Conservation (phyloP, 2,888 invertebrate species). For the Euphydryas editha region DNA sequence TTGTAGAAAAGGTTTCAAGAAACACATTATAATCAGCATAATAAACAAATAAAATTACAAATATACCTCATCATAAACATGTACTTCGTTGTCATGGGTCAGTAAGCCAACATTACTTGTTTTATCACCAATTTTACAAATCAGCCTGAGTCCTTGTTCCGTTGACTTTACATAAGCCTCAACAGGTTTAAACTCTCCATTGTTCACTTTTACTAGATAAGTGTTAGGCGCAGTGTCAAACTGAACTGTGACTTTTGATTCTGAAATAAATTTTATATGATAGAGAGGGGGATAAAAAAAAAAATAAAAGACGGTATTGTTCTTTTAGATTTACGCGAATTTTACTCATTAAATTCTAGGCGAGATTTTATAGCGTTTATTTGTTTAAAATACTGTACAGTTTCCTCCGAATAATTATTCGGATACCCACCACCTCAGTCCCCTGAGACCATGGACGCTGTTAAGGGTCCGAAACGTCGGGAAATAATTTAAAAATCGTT, state of each 20-base stretch:
- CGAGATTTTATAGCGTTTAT: no score
- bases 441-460: no score
- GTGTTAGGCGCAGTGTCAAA: slow-evolving; percentile 68
- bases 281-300: not conserved
- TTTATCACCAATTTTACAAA: slow-evolving; percentile 60
- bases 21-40: not conserved
- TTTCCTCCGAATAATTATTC: no score
- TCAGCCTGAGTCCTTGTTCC: slow-evolving; percentile 58
- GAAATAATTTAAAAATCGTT: no score
- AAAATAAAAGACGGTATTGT: no score
- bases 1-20: not conserved
- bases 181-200: slow-evolving; percentile 82
- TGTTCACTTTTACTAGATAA: slow-evolving; percentile 70
- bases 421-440: no score
- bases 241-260: slow-evolving; percentile 82
- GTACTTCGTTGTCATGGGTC: slow-evolving; percentile 65
- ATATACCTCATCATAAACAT: slow-evolving; percentile 73
- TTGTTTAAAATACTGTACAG: no score
- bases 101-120: slow-evolving; percentile 66
- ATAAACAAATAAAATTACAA: not conserved
- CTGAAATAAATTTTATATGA: slow-evolving; percentile 56
- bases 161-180: slow-evolving; percentile 57
- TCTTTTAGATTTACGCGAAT: no score
- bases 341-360: no score
- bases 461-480: no score